Evolutionary conservation across 2,797 vertebrate species (phyloP).

Genomic region (Pangasius djambal): DNA sequence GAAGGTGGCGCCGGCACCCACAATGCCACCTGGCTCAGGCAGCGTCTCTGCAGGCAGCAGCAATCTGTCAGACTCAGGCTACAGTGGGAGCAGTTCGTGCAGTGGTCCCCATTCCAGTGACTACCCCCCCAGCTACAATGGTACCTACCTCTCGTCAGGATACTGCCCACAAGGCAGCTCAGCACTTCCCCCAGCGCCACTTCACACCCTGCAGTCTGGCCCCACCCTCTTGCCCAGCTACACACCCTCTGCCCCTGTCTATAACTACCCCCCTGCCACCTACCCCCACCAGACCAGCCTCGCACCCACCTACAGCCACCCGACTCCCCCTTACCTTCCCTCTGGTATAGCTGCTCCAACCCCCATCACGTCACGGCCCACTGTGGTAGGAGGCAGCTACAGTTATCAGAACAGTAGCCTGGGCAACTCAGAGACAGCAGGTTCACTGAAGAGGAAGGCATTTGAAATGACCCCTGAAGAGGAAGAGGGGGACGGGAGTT

Average conservation of each 20-base stretch:
- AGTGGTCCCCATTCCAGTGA: constrained; percentile 79
- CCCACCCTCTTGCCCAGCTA: constrained; percentile 85
- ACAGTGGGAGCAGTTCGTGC: constrained; percentile 81
- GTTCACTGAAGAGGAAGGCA: constrained; percentile 89
- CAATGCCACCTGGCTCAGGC: constrained; percentile 77
- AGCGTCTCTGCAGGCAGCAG: constrained; percentile 79
- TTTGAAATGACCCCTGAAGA: constrained; percentile 83
- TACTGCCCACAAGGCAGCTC: constrained; percentile 86
- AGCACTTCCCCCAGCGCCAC: constrained; percentile 83
- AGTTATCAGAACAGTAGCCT: constrained; percentile 81
- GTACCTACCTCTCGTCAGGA: constrained; percentile 87
- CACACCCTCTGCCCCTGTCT: constrained; percentile 83
- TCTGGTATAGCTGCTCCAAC: constrained; percentile 86
- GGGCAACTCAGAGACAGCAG: constrained; percentile 72
- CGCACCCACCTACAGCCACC: constrained; percentile 80
- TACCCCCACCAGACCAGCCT: constrained; percentile 84
- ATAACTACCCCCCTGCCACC: constrained; percentile 84
- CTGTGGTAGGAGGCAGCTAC: constrained; percentile 81
- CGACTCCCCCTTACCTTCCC: constrained; percentile 83
- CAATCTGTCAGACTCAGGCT: constrained; percentile 83
- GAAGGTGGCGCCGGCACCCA: constrained; percentile 75
- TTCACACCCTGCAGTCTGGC: constrained; percentile 84
- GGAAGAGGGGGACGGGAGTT: constrained; percentile 72
- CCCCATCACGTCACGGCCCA: constrained; percentile 80
- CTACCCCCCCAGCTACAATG: constrained; percentile 85